phyloP scores from a whole-genome alignment of 1,140 invertebrate species.

The Drosophila rufa region DNA sequence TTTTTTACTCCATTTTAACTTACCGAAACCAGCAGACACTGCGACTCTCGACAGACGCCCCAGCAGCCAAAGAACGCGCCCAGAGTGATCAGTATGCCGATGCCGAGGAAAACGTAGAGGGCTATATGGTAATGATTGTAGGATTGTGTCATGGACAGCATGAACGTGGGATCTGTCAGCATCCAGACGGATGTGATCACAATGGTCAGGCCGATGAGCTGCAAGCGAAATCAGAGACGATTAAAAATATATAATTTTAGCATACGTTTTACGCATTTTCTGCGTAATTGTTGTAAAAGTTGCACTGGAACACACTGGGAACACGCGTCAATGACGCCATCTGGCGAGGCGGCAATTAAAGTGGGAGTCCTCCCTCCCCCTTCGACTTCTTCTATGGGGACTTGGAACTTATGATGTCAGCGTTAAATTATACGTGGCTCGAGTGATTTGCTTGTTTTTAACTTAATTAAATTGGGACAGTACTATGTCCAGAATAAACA shows the following conservation, averaged over 20 bases:
- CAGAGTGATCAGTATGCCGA: conserved; percentile 92
- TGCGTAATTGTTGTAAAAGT: conserved; percentile 14
- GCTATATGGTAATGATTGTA: conserved; percentile 90
- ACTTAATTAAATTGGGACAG: conserved; percentile 21
- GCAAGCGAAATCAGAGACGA: conserved; percentile 80
- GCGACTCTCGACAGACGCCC: conserved; percentile 94
- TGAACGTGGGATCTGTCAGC: conserved; percentile 90
- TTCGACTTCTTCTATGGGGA: conserved; percentile 24
- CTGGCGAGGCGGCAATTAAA: conserved; percentile 66
- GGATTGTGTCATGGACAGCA: conserved; percentile 89
- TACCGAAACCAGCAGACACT: conserved; percentile 94
- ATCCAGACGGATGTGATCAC: conserved; percentile 91
- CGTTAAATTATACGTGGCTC: conserved; percentile 24
- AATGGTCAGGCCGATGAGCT: conserved; percentile 90
- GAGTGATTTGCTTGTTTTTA: conserved; percentile 28
- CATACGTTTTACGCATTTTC: conserved; percentile 15
- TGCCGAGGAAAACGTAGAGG: conserved; percentile 90
- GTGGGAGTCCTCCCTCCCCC: conserved; percentile 11
- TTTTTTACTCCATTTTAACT: conserved; percentile 63
- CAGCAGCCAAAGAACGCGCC: conserved; percentile 96
- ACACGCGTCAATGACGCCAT: conserved; percentile 58
- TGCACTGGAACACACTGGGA: conserved; percentile 16
- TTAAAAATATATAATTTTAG: conserved; percentile 7
- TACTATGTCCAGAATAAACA: too few species aligned
- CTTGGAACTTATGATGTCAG: conserved; percentile 64